phyloP scores from a whole-genome alignment of 2,797 vertebrate genomes.

The Mormyrops attenuatus region DNA sequence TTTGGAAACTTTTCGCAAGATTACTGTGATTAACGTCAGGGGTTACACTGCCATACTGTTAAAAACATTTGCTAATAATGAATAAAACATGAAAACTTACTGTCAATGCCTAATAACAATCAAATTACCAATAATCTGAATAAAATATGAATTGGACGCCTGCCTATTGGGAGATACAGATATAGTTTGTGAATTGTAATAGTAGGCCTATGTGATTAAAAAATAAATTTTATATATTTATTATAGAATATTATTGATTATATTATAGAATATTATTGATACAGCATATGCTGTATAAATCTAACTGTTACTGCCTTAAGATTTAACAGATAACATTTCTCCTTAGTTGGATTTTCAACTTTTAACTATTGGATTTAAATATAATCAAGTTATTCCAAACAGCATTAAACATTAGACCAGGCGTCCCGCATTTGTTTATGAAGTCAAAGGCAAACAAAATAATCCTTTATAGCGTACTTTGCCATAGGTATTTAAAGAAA shows the following conservation, averaged over 20 bases:
- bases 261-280: not conserved
- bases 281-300: not conserved
- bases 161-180: not conserved
- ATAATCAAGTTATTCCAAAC: not conserved
- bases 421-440: conserved; percentile 12
- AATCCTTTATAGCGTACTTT: not conserved
- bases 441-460: conserved; percentile 4
- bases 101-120: not conserved
- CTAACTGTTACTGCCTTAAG: not conserved
- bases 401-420: conserved; percentile 1
- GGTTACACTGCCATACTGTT: not conserved
- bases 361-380: not conserved
- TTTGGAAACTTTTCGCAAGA: conserved; percentile 21
- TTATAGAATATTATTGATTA: not conserved
- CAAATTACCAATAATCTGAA: not conserved
- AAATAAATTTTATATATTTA: not conserved
- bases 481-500: conserved; percentile 15
- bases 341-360: not conserved
- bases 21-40: conserved; percentile 15
- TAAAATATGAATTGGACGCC: not conserved
- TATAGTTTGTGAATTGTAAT: not conserved
- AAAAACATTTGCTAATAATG: conserved; percentile 1
- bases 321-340: not conserved
- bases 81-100: not conserved
- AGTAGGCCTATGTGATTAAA: not conserved